Evolutionary conservation across 37 sponge, comb jelly and placozoan species (phyloP), one percentile per base, ranked within the genome.

Genomic region (Sycon ciliatum): DNA sequence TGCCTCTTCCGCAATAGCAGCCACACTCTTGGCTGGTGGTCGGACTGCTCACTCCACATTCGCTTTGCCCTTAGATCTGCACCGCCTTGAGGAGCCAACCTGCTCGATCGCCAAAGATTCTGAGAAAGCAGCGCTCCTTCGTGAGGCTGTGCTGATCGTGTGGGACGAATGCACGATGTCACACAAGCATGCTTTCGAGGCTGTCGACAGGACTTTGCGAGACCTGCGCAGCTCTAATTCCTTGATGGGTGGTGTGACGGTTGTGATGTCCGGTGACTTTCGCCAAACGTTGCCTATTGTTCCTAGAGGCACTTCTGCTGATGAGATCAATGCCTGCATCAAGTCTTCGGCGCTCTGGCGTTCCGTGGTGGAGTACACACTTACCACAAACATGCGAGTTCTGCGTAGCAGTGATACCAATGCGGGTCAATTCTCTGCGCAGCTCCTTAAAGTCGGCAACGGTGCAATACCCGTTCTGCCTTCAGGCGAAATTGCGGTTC

Each of bases 91-190:
- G 24, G 4, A 35, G 36, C 65, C 68, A 3, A 32, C 69, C 28
- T 75, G 76, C 66, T 69, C 23, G 68, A 75, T 75, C 24, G 69
- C 70, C 4, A 75, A 67, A 35, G 76, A 68, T 29, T 52, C 76
- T 27, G 76, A 33, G n/a, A 32, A 13, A 23, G 76, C 76, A 32
- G 37, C 49, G 11, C 66, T 75, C 39, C 11, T 75, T 7, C 13
- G 38, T 28, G 27, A 4, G 24, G 32, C 42, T 4, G 30, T 70
- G 38, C 27, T 75, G 22, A 75, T 75, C 16, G 76, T 75, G 4
- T 72, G 76, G 76, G 76, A 75, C 64, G 66, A 75, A 75, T 72
- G 69, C 64, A 75, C 66, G 27, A 75, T 75, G 76, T 72, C 76
- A 27, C 69, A 75, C 65, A 75, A 75, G 68, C 27, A 27, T 0